These are phyloP conservation scores for Odontophorus gujanensis DNA, from an alignment of 2,113 vertebrate genomes.

Conservation along the genomic window DNA sequence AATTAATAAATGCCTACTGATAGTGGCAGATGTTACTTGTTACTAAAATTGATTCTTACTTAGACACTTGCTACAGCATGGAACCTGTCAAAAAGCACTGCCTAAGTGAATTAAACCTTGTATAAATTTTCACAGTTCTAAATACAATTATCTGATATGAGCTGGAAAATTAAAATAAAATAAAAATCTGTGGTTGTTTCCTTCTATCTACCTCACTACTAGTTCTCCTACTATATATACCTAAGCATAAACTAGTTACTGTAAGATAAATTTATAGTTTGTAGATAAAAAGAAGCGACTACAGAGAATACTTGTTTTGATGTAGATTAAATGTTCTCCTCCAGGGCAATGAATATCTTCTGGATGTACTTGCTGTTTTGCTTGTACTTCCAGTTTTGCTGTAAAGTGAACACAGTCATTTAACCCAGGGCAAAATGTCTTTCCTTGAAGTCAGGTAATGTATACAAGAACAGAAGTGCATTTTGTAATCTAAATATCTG, in stretches of 20 bases:
- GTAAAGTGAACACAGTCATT: neutral
- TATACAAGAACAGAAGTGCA: neutral
- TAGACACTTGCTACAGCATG: neutral
- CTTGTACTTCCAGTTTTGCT: neutral
- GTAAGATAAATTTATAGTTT: neutral
- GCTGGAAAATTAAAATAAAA: rapidly evolving
- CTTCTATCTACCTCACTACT: neutral
- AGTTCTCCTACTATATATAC: neutral
- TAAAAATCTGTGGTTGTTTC: neutral
- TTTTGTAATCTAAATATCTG: neutral
- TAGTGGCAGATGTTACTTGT: neutral
- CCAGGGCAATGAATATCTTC: neutral
- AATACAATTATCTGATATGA: neutral
- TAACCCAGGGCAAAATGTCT: neutral
- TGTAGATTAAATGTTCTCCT: neutral
- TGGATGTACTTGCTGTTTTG: neutral
- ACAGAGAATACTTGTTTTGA: neutral
- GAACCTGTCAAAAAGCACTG: neutral
- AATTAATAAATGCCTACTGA: neutral
- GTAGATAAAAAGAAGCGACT: neutral
- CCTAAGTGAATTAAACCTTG: neutral
- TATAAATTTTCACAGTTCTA: neutral
- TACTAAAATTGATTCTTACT: neutral
- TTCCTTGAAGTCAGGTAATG: neutral
- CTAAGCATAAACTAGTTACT: neutral